A percentile compares a stretch with the other conserved stretches of the same genome.
phyloP scores from a whole-genome alignment of 2,797 vertebrate species.

The Naso thynnoides region DNA sequence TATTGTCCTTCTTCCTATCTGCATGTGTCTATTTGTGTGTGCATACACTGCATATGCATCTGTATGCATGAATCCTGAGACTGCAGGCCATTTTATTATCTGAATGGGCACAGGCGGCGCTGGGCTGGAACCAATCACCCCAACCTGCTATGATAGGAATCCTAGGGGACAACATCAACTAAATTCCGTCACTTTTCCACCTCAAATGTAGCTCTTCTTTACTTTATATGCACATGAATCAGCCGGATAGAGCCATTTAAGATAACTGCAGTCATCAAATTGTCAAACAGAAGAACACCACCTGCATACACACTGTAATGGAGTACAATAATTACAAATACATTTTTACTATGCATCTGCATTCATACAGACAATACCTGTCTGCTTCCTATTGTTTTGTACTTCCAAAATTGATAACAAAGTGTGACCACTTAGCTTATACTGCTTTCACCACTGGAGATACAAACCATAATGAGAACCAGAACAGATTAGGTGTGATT shows the following conservation, averaged over 20 bases:
- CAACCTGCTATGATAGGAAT: slow-evolving; percentile 81
- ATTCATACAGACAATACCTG: slow-evolving; percentile 1
- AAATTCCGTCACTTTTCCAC: slow-evolving; percentile 68
- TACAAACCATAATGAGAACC: slow-evolving; percentile 16
- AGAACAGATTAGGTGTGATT: slow-evolving; percentile 2
- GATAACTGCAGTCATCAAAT: slow-evolving; percentile 55
- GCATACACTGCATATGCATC: slow-evolving; percentile 66
- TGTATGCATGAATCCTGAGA: slow-evolving; percentile 67
- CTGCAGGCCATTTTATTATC: slow-evolving; percentile 79
- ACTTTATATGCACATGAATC: slow-evolving; percentile 76
- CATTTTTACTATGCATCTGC: background rate
- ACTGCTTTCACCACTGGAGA: slow-evolving; percentile 3
- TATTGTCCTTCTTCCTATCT: slow-evolving; percentile 53
- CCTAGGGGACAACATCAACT: slow-evolving; percentile 71
- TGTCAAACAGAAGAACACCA: slow-evolving; percentile 59
- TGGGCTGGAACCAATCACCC: slow-evolving; percentile 83
- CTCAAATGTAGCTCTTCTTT: slow-evolving; percentile 66
- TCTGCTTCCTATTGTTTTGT: slow-evolving; percentile 8
- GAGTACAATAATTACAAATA: slow-evolving; percentile 27
- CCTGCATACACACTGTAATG: slow-evolving; percentile 33
- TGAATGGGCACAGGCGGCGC: slow-evolving; percentile 82
- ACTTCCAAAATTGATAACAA: slow-evolving; percentile 24
- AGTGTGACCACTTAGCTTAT: background rate
- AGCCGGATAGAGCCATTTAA: slow-evolving; percentile 63
- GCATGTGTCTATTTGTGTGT: slow-evolving; percentile 56